A percentile compares a stretch with the other conserved stretches of the same genome.
phyloP scores from a whole-genome alignment of 2,888 invertebrate genomes.

The Lasioglossum vierecki region DNA sequence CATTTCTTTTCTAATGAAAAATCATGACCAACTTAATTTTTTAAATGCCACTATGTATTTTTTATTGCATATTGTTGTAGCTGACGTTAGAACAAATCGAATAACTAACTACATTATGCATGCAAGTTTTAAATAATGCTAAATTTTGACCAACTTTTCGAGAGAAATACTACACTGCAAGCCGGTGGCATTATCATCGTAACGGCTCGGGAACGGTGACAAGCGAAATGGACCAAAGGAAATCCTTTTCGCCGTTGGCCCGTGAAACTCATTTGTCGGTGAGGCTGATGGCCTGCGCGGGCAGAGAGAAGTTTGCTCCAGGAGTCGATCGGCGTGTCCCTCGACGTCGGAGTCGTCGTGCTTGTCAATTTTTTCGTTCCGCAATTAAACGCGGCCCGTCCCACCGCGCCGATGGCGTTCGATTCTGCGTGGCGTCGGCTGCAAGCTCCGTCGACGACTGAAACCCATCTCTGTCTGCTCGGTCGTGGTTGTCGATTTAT shows the following conservation, averaged over 20 bases:
- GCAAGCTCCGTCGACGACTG: slow-evolving; percentile 7
- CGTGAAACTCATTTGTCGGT: slow-evolving; percentile 49
- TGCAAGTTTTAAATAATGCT: too few relatives aligned
- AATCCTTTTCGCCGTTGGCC: slow-evolving; percentile 1
- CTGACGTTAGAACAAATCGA: too few relatives aligned
- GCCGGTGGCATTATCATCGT: not conserved
- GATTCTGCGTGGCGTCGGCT: slow-evolving; percentile 11
- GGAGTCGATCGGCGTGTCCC: slow-evolving; percentile 23
- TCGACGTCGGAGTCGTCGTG: slow-evolving; percentile 38
- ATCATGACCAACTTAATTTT: too few relatives aligned
- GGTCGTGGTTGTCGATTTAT: slow-evolving; percentile 66
- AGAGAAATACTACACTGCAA: too few relatives aligned
- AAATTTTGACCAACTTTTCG: too few relatives aligned
- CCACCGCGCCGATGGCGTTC: slow-evolving; percentile 17
- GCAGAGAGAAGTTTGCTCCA: not conserved
- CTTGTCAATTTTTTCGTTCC: slow-evolving; percentile 55
- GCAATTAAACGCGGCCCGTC: slow-evolving; percentile 48
- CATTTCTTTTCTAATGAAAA: too few relatives aligned
- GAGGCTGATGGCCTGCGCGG: not conserved
- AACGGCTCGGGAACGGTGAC: slow-evolving; percentile 8
- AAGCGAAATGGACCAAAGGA: slow-evolving; percentile 39
- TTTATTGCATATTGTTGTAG: too few relatives aligned
- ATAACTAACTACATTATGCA: too few relatives aligned
- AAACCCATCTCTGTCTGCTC: slow-evolving; percentile 47
- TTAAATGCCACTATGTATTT: too few relatives aligned